Base-by-base conservation (phyloP, 2,113 vertebrate genomes). In the Urocitellus parryii region DNA sequence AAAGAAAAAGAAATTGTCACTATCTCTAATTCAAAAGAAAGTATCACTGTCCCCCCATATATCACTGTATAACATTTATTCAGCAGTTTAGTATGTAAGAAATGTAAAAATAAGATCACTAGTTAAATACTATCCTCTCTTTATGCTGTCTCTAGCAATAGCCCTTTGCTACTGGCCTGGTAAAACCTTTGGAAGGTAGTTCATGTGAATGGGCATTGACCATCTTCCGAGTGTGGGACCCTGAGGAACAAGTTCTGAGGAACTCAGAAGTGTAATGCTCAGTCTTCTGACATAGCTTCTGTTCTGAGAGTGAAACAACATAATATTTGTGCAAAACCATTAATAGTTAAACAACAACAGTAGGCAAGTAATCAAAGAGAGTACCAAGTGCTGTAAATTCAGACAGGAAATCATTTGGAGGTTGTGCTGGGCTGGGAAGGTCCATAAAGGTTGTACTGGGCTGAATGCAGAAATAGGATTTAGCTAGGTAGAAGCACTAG, bases 261-360 rank as follows among this genome's bases (percentile, higher is more conserved):
- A 84, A 90, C 67, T 90, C n/a, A 77, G 53, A 84, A 83, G 34
- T 83, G 1, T 79, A 22, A 37, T 79, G 37, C 67, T 82, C 27
- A 42, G 58, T 92, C 83, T 76, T 81, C 53, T 34, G 51, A 87
- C 24, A 67, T 0, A 25, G 27, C 45, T 27, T 82, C 53, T 90
- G 25, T 65, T 53, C 51, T 94, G 56, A 91, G 85, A 77, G 70
- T 32, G 45, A 88, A 81, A 58, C 45, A 65, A 3, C 34, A 4
- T 81, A 65, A 14, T 90, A 29, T 70, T 95, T 88, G 48, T 56
- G n/a, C 56, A 77, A 65, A 91, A 88, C 88, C 32, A 90, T 5
- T 89, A 76, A 4, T 11, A 95, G 34, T 72, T 53, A 68, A 70
- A 11, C 29, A 89, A 37, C 1, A 90, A 34, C 17, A 53, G 48